Evolutionary conservation across 2,113 vertebrate genomes (phyloP).

Genomic region (Nothobranchius kuhntae): DNA sequence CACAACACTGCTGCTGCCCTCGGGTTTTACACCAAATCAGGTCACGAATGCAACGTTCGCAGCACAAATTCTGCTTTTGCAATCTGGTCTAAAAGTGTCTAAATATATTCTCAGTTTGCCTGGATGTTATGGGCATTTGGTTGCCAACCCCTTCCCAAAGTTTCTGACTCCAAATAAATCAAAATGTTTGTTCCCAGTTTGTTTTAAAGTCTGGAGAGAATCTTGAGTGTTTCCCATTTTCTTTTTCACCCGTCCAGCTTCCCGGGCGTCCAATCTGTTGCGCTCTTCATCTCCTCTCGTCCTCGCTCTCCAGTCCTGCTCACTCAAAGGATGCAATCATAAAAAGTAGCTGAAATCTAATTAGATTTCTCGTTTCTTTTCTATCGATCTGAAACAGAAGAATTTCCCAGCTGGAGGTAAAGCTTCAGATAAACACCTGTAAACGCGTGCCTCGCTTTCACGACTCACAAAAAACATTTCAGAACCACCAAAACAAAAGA

Average conservation of each 20-base stretch:
- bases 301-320: not conserved
- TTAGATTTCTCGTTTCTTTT: slow-evolving; percentile 1
- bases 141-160: not conserved
- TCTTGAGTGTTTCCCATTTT: not conserved
- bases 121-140: not conserved
- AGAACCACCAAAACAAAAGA: not conserved
- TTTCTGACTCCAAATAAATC: not conserved
- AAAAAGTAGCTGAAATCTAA: not conserved
- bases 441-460: not conserved
- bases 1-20: too few relatives aligned
- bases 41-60: too few relatives aligned
- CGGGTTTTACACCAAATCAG: too few relatives aligned
- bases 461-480: not conserved
- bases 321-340: not conserved
- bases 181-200: too few relatives aligned
- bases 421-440: not conserved
- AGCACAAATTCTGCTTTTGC: too few relatives aligned
- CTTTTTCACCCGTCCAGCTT: not conserved
- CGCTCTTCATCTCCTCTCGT: not conserved
- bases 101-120: too few relatives aligned
- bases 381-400: not conserved
- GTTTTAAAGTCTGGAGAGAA: too few relatives aligned
- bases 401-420: not conserved
- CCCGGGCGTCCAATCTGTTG: not conserved
- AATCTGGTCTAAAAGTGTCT: not conserved